Percentiles rank a stretch among this genome's conserved stretches.
These are phyloP conservation scores for Apodemia hepburni DNA, from an alignment of 2,888 invertebrate species.

Conservation along the genomic window DNA sequence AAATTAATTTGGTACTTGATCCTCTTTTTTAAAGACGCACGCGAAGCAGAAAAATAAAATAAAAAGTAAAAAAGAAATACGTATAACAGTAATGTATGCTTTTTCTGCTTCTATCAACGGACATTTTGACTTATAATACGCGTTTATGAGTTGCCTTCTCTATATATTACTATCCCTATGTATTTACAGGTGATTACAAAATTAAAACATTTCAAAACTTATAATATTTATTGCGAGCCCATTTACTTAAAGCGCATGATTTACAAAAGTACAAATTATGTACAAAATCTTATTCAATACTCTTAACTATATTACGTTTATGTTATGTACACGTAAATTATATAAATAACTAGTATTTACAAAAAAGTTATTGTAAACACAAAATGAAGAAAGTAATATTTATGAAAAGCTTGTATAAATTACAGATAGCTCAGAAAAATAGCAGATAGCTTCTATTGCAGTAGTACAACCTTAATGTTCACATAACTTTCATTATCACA, in stretches of 20 bases:
- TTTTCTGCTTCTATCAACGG: too few relatives aligned
- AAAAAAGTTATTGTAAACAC: slow-evolving; percentile 39
- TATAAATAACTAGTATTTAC: slow-evolving; percentile 63
- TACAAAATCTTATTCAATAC: background rate
- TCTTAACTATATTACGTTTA: slow-evolving; percentile 34
- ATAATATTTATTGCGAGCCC: slow-evolving; percentile 12
- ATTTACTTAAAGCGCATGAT: slow-evolving; percentile 22
- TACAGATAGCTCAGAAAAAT: background rate
- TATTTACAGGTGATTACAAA: background rate
- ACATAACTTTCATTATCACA: slow-evolving; percentile 44
- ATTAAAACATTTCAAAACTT: slow-evolving; percentile 11
- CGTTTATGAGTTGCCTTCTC: too few relatives aligned
- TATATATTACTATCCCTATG: too few relatives aligned
- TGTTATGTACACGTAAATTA: slow-evolving; percentile 46
- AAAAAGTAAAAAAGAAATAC: too few relatives aligned
- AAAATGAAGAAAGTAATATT: background rate
- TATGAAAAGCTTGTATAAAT: background rate
- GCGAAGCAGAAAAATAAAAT: too few relatives aligned
- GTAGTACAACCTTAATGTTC: background rate
- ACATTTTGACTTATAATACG: too few relatives aligned
- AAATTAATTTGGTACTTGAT: too few relatives aligned
- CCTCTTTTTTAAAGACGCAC: too few relatives aligned
- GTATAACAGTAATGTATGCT: too few relatives aligned
- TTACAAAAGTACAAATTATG: slow-evolving; percentile 18
- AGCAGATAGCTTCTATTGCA: background rate